Conservation (phyloP, 2,888 invertebrate genomes). For the Neoaliturus tenellus region DNA sequence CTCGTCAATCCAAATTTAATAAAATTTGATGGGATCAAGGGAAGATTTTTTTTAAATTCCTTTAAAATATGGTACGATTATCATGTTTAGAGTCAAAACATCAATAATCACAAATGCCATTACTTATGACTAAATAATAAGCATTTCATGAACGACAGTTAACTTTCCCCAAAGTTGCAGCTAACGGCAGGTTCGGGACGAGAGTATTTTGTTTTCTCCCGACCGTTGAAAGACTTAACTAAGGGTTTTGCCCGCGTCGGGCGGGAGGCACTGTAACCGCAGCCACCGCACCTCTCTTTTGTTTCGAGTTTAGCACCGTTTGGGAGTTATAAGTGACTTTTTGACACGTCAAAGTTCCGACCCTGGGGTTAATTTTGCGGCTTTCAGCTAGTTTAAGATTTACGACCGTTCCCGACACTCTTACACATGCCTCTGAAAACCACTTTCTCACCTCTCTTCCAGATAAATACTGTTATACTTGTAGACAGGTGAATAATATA, state of each 20-base stretch:
- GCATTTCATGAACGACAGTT: too few species aligned
- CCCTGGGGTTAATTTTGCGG: constrained; percentile 31
- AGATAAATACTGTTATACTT: too few species aligned
- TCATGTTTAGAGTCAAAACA: too few species aligned
- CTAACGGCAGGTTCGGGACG: neutral
- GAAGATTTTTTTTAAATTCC: too few species aligned
- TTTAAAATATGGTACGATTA: too few species aligned
- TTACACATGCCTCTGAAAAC: neutral
- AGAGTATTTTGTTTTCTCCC: constrained; percentile 1
- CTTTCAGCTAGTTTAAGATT: constrained; percentile 40
- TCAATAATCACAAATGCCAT: too few species aligned
- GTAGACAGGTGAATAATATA: too few species aligned
- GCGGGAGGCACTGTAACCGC: neutral
- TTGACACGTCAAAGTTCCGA: constrained; percentile 21
- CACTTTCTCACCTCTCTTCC: neutral
- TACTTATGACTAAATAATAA: too few species aligned
- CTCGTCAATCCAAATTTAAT: too few species aligned
- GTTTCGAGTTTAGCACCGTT: constrained; percentile 34
- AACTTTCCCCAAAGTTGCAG: too few species aligned
- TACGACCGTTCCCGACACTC: neutral
- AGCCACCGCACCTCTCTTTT: constrained; percentile 11
- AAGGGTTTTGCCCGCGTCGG: neutral
- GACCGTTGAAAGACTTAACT: neutral
- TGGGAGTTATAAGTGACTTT: constrained; percentile 40
- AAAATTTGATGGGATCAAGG: too few species aligned